Percentiles rank a stretch among this genome's conserved stretches.
Evolutionary conservation across 2,888 invertebrate genomes (phyloP).

Genomic region (Macropis europaea): DNA sequence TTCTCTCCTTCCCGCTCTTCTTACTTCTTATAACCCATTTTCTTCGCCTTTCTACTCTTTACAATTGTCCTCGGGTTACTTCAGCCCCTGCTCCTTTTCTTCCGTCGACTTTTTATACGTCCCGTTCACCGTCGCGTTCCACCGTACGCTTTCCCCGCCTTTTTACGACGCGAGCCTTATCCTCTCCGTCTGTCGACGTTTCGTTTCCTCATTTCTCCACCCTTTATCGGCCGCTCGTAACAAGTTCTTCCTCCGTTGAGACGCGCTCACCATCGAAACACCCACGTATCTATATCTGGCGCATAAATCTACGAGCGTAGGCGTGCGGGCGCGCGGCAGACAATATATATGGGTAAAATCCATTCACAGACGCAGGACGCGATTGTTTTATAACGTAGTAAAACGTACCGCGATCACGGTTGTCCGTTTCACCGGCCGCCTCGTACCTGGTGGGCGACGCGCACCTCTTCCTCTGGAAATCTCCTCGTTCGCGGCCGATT

Average conservation of each 20-base stretch:
- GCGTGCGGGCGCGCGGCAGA: slow-evolving; percentile 5
- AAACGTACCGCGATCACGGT: slow-evolving; percentile 4
- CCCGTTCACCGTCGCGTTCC: neutral
- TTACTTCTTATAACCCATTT: slow-evolving; percentile 17
- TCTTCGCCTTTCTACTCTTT: neutral
- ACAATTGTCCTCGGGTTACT: slow-evolving; percentile 16
- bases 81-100: neutral
- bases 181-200: neutral
- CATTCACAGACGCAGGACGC: slow-evolving; percentile 39
- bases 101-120: neutral
- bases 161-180: slow-evolving; percentile 2
- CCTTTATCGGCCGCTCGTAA: slow-evolving; percentile 33
- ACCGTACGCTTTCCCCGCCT: neutral
- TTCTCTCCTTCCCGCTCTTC: neutral
- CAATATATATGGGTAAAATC: slow-evolving; percentile 31
- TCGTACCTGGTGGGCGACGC: neutral
- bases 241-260: slow-evolving; percentile 51
- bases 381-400: slow-evolving; percentile 22
- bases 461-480: neutral
- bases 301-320: slow-evolving; percentile 37
- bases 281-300: slow-evolving; percentile 46
- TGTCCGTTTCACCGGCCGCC: neutral
- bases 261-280: slow-evolving; percentile 37
- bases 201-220: neutral
- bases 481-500: neutral